A percentile compares a stretch with the other conserved stretches of the same genome.
These are phyloP conservation scores for Phaenicophaeus curvirostris DNA, from an alignment of 2,797 vertebrate species.

Conservation along the genomic window DNA sequence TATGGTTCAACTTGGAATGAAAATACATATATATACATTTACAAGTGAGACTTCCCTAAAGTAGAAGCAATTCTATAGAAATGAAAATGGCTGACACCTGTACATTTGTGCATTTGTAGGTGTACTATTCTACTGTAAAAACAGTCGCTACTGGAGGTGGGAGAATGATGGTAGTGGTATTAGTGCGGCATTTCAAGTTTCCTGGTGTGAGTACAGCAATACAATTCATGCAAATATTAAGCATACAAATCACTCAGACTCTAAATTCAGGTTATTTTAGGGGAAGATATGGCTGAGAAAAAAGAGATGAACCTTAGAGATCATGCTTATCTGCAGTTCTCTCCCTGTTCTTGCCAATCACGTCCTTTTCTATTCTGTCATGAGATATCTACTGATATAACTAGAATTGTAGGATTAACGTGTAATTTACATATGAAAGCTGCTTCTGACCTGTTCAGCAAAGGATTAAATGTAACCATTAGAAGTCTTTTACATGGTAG, in stretches of 20 bases:
- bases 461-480: neutral
- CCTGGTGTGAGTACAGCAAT: neutral
- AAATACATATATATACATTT: neutral
- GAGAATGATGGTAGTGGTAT: neutral
- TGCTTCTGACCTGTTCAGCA: neutral
- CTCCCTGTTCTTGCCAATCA: neutral
- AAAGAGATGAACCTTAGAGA: neutral
- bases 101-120: neutral
- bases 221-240: neutral
- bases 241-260: neutral
- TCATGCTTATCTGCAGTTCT: neutral
- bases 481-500: neutral
- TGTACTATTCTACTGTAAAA: neutral
- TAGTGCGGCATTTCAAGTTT: neutral
- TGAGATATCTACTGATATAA: neutral
- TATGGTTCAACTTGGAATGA: neutral
- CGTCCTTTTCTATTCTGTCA: neutral
- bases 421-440: neutral
- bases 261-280: neutral
- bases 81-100: neutral
- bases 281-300: accelerated
- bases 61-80: neutral
- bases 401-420: neutral
- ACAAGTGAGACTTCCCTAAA: neutral
- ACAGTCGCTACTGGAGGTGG: neutral